Conservation (phyloP, 2,113 vertebrate genomes). For the Pedetes capensis region DNA sequence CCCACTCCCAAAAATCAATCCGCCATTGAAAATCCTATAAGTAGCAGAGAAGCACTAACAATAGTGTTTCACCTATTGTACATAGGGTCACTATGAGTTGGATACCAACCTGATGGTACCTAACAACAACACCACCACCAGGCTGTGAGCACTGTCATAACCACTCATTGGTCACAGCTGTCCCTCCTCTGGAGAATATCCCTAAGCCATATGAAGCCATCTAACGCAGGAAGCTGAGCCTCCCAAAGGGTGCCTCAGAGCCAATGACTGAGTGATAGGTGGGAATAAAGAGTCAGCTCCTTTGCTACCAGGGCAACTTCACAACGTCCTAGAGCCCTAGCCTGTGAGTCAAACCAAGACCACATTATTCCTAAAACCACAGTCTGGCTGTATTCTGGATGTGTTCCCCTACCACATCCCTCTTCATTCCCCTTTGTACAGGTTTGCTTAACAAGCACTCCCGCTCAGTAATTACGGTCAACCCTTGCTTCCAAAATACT, state of each 20-base stretch:
- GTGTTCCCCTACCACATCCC: neutral
- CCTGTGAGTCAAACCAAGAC: neutral
- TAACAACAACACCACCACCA: no score
- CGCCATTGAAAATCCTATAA: no score
- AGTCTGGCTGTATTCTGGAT: neutral
- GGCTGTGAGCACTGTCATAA: no score
- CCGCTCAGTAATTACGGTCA: neutral
- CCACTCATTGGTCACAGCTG: no score
- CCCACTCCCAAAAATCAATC: no score
- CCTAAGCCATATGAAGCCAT: no score
- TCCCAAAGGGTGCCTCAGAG: neutral
- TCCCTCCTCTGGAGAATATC: neutral
- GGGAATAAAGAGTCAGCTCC: neutral
- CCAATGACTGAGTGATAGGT: rapidly evolving
- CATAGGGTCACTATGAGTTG: no score
- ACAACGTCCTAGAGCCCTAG: neutral
- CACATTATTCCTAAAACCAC: neutral
- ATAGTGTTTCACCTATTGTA: no score
- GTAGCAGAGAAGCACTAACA: no score
- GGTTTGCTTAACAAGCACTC: neutral
- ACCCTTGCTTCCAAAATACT: neutral
- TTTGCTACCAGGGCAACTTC: neutral
- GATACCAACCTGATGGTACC: no score
- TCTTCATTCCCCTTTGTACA: neutral
- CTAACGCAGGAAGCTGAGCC: neutral